Evolutionary conservation across 2,888 invertebrate genomes (phyloP).

Genomic region (Zygaena filipendulae): DNA sequence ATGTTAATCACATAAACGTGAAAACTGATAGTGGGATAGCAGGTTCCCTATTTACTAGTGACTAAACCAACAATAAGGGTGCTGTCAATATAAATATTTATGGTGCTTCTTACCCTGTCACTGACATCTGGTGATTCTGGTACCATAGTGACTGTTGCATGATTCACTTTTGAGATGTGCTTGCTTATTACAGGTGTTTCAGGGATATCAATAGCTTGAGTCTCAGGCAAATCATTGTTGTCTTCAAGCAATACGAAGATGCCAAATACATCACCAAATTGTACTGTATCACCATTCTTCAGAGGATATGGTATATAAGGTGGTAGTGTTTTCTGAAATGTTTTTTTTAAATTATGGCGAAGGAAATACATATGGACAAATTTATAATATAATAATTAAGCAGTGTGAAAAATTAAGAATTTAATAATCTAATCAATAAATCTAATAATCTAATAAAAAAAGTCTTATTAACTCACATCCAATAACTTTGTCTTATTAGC

Average conservation of each 20-base stretch:
- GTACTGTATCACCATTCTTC: constrained; percentile 45
- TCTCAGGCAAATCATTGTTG: constrained; percentile 43
- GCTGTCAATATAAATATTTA: no score
- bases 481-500: constrained; percentile 49
- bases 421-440: no score
- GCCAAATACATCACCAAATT: constrained; percentile 53
- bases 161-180: constrained; percentile 27
- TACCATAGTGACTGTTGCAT: constrained; percentile 28
- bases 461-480: constrained; percentile 54
- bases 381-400: no score
- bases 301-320: constrained; percentile 47
- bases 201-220: constrained; percentile 46
- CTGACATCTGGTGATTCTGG: constrained; percentile 58
- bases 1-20: no score
- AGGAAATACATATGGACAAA: not conserved
- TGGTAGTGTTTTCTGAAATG: constrained; percentile 36
- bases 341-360: no score
- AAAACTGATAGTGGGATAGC: no score
- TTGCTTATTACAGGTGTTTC: constrained; percentile 35
- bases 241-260: constrained; percentile 45
- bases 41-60: no score
- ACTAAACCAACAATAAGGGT: no score
- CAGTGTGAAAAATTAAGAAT: no score
- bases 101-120: constrained; percentile 47
- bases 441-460: no score